Percentiles rank a stretch among this genome's conserved stretches.
phyloP scores from a whole-genome alignment of 2,113 vertebrate genomes.

The Emberiza fucata region DNA sequence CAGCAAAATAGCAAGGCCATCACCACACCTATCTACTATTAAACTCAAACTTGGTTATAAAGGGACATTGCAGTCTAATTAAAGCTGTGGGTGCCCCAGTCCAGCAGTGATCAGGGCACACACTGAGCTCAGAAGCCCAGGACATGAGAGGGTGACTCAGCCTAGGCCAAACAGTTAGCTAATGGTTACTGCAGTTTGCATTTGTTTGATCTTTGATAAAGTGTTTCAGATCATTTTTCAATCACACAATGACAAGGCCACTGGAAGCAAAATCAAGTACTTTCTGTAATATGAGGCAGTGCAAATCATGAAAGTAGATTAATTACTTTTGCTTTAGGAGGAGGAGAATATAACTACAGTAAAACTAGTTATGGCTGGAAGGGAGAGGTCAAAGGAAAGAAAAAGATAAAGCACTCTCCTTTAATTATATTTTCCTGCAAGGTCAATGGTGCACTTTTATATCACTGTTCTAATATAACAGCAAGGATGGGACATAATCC shows the following conservation, averaged over 20 bases:
- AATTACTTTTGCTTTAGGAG: constrained; percentile 9
- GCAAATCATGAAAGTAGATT: neutral
- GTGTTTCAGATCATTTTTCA: constrained; percentile 13
- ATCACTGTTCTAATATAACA: neutral
- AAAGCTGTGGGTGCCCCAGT: neutral
- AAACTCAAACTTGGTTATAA: neutral
- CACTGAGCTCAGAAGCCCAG: neutral
- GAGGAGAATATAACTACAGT: neutral
- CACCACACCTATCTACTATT: neutral
- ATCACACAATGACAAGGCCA: neutral
- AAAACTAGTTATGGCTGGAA: neutral
- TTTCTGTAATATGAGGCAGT: neutral
- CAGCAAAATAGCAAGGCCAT: neutral
- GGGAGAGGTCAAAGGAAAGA: neutral
- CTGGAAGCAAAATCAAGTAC: neutral
- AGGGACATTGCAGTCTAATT: neutral
- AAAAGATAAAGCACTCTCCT: neutral
- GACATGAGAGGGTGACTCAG: neutral
- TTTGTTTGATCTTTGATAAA: constrained; percentile 29
- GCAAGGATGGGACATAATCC: neutral
- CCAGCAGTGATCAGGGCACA: neutral
- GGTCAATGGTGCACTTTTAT: neutral
- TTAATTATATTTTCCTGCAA: neutral
- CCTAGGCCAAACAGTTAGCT: neutral
- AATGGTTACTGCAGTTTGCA: neutral